Percentiles rank a stretch among this genome's conserved stretches.
These are phyloP conservation scores for Pelodiscus sinensis DNA, from an alignment of 2,113 vertebrate genomes.

Conservation along the genomic window DNA sequence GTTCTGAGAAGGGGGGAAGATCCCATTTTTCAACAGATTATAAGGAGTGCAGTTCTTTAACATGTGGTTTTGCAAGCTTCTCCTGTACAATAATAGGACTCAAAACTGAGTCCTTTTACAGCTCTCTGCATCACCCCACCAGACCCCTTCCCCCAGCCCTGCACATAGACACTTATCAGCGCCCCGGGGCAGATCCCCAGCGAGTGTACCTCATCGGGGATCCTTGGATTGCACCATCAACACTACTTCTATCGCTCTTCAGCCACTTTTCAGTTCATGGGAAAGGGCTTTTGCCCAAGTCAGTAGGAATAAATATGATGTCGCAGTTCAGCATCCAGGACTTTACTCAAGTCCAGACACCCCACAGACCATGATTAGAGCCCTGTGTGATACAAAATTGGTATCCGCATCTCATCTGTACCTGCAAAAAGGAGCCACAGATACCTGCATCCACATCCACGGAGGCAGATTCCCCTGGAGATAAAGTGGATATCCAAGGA, in stretches of 20 bases:
- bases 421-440: too few species aligned
- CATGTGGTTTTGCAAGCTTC: slow-evolving; percentile 45
- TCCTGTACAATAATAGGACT: background rate
- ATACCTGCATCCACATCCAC: too few species aligned
- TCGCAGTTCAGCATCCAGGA: background rate
- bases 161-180: background rate
- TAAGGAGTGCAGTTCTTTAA: slow-evolving; percentile 33
- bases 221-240: background rate
- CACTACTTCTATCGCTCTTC: background rate
- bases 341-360: background rate
- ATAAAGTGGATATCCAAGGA: too few species aligned
- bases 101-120: slow-evolving; percentile 40
- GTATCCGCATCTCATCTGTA: too few species aligned
- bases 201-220: background rate
- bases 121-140: slow-evolving; percentile 33
- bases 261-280: background rate
- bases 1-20: slow-evolving; percentile 15
- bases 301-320: background rate
- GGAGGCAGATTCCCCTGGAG: too few species aligned
- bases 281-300: background rate
- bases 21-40: slow-evolving; percentile 8
- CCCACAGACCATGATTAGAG: background rate
- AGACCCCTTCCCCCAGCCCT: background rate
- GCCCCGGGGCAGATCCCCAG: slow-evolving; percentile 19
- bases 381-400: too few species aligned